phyloP scores from a whole-genome alignment of 2,113 vertebrate genomes.

The Chrysochloris asiatica region DNA sequence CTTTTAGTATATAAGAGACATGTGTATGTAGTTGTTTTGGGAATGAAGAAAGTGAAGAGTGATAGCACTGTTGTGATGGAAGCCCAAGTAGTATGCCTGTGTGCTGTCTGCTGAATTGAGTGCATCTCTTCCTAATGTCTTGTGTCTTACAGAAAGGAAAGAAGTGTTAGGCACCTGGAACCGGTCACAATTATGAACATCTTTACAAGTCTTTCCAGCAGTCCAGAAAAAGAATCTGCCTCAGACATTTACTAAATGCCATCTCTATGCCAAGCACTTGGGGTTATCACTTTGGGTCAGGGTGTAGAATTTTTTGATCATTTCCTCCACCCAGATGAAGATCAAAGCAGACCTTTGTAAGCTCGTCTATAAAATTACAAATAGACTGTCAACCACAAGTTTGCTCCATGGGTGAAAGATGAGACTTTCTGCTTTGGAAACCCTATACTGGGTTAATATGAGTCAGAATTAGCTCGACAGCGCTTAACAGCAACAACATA shows the following conservation, averaged over 20 bases:
- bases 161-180: too few species aligned
- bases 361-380: conserved; percentile 2
- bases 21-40: neutral
- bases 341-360: neutral
- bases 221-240: neutral
- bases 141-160: neutral
- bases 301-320: conserved; percentile 7
- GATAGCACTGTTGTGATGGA: neutral
- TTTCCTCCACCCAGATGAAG: neutral
- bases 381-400: too few species aligned
- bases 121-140: neutral
- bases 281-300: neutral
- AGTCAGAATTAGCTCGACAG: too few species aligned
- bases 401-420: too few species aligned
- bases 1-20: neutral
- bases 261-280: neutral
- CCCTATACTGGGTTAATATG: too few species aligned
- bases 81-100: neutral
- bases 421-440: too few species aligned
- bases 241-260: neutral
- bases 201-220: neutral
- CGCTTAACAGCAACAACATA: too few species aligned
- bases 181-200: neutral
- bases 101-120: neutral
- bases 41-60: neutral